phyloP scores from a whole-genome alignment of 1,140 invertebrate genomes.

The Musca domestica region DNA sequence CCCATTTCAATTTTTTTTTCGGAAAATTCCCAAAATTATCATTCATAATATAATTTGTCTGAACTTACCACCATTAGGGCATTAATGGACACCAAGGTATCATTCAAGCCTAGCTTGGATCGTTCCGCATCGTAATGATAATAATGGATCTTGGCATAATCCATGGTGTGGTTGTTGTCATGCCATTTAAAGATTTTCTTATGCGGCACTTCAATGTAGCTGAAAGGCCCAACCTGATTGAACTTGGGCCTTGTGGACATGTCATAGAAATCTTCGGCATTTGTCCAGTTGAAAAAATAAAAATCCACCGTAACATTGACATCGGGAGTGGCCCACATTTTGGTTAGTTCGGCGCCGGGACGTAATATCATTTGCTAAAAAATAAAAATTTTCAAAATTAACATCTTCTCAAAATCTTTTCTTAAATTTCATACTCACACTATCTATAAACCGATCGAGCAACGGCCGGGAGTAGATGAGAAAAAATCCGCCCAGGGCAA shows the following conservation, averaged over 20 bases:
- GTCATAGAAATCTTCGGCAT: constrained; percentile 60
- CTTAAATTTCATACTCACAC: constrained; percentile 4
- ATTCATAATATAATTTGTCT: no score
- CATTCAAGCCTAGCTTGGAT: constrained; percentile 72
- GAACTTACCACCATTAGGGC: constrained; percentile 73
- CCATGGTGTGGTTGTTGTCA: constrained; percentile 74
- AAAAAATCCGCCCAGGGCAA: background rate
- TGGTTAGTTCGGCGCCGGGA: constrained; percentile 16
- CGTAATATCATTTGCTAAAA: constrained; percentile 10
- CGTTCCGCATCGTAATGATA: constrained; percentile 72
- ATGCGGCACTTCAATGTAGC: constrained; percentile 62
- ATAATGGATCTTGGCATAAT: constrained; percentile 70
- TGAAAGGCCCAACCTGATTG: constrained; percentile 70
- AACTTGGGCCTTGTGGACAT: constrained; percentile 61
- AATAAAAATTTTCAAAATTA: background rate
- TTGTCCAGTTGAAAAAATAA: constrained; percentile 81
- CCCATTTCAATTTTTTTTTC: no score
- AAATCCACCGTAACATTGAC: constrained; percentile 72
- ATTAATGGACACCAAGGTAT: constrained; percentile 78
- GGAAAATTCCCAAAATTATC: no score
- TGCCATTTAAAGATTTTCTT: constrained; percentile 70
- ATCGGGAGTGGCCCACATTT: constrained; percentile 69
- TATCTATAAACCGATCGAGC: constrained; percentile 1
- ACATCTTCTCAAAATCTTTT: background rate
- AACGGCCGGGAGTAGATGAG: background rate